phyloP scores from a whole-genome alignment of 1,140 invertebrate genomes.

The Drosophila sp. region DNA sequence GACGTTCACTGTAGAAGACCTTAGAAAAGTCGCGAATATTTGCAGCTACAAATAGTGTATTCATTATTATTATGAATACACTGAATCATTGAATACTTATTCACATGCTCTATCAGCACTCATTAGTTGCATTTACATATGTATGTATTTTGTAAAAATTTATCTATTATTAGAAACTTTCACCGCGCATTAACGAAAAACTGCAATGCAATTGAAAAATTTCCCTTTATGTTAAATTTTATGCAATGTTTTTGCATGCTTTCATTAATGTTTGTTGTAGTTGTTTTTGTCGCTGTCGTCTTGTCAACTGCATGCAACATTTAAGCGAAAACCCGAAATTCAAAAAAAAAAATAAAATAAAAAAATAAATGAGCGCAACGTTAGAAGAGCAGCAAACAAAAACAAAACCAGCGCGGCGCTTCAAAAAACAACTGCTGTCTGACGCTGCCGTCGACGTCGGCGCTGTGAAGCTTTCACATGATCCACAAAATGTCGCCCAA shows the following conservation, averaged over 20 bases:
- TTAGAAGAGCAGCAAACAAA: slow-evolving; percentile 6
- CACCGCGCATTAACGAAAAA: slow-evolving; percentile 31
- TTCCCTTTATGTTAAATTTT: slow-evolving; percentile 50
- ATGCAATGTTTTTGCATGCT: slow-evolving; percentile 54
- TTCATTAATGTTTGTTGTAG: slow-evolving; percentile 40
- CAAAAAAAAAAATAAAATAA: slow-evolving; percentile 51
- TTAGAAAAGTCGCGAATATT: not conserved
- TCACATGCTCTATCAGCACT: slow-evolving; percentile 6
- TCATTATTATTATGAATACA: slow-evolving; percentile 6
- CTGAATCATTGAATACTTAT: slow-evolving; percentile 18
- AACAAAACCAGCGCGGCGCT: slow-evolving; percentile 4
- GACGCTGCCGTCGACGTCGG: slow-evolving; percentile 2
- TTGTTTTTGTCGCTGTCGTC: slow-evolving; percentile 55
- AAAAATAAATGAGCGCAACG: slow-evolving; percentile 49
- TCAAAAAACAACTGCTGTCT: slow-evolving; percentile 27
- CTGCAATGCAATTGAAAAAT: slow-evolving; percentile 28
- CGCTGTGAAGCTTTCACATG: slow-evolving; percentile 60
- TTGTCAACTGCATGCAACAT: slow-evolving; percentile 80
- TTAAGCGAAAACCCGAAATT: slow-evolving; percentile 48
- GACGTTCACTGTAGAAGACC: slow-evolving; percentile 18
- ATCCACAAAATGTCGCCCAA: slow-evolving; percentile 25
- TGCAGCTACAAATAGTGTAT: too few relatives aligned
- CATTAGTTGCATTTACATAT: slow-evolving; percentile 22
- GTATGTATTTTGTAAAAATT: slow-evolving; percentile 15
- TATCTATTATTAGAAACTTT: slow-evolving; percentile 38